These are phyloP conservation scores for Alligator mississippiensis DNA, from an alignment of 2,113 vertebrate genomes.

Conservation along the genomic window DNA sequence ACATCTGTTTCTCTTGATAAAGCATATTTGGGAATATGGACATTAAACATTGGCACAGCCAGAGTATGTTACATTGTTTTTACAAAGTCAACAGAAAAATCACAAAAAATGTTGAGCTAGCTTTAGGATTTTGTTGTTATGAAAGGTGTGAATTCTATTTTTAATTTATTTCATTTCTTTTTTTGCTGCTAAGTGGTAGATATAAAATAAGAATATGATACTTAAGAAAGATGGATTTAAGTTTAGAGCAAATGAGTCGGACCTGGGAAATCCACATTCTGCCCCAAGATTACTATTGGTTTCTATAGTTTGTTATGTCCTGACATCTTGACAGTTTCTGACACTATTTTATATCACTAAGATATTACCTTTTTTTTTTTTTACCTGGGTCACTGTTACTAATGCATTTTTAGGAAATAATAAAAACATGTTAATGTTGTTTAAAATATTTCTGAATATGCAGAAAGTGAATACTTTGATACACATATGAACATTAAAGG, in stretches of 20 bases:
- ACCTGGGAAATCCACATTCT: neutral
- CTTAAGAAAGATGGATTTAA: neutral
- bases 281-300: neutral
- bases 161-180: neutral
- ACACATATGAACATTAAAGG: neutral
- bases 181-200: neutral
- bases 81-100: neutral
- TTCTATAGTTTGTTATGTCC: neutral
- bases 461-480: rapidly evolving
- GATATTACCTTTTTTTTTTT: neutral
- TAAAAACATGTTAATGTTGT: neutral
- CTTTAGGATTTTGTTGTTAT: neutral
- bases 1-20: neutral
- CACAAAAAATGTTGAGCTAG: neutral
- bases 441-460: neutral
- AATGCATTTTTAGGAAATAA: neutral
- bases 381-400: neutral
- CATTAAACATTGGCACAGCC: neutral
- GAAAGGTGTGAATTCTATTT: neutral
- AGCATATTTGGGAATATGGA: neutral
- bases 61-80: neutral
- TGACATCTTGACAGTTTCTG: neutral
- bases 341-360: neutral
- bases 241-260: neutral
- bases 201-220: neutral